A percentile compares a stretch with the other conserved stretches of the same genome.
These are phyloP conservation scores for Branchipolynoe longqiensis DNA, from an alignment of 2,888 invertebrate genomes.

Conservation along the genomic window DNA sequence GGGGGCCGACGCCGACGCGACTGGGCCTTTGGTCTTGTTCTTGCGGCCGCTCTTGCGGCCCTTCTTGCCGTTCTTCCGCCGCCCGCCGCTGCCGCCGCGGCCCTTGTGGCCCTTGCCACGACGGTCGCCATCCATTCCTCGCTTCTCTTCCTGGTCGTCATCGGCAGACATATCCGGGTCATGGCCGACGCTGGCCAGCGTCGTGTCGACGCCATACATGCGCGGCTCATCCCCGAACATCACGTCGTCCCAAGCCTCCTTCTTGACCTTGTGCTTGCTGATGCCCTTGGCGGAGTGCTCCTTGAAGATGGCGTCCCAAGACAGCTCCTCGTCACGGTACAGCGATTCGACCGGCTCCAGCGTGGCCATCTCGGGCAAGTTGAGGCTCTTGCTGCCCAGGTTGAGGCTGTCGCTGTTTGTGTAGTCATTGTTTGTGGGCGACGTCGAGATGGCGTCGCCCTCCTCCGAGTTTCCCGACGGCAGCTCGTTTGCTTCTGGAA, in stretches of 20 bases:
- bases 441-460: slow-evolving; percentile 50
- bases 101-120: not conserved
- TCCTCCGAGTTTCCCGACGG: slow-evolving; percentile 51
- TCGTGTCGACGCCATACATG: slow-evolving; percentile 39
- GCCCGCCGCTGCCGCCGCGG: not conserved
- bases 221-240: slow-evolving; percentile 52
- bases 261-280: slow-evolving; percentile 27
- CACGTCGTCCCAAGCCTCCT: slow-evolving; percentile 51
- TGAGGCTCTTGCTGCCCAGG: not conserved
- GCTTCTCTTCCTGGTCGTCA: not conserved
- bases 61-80: slow-evolving; percentile 46
- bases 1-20: too few relatives aligned
- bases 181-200: slow-evolving; percentile 22
- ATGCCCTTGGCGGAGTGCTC: slow-evolving; percentile 6
- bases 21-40: slow-evolving; percentile 17
- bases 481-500: not conserved
- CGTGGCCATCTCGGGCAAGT: slow-evolving; percentile 23
- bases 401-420: not conserved
- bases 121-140: not conserved
- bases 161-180: not conserved
- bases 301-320: slow-evolving; percentile 49
- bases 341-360: slow-evolving; percentile 43
- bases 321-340: slow-evolving; percentile 39
- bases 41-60: slow-evolving; percentile 41
- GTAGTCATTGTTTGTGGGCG: slow-evolving; percentile 42